A percentile compares a stretch with the other conserved stretches of the same genome.
phyloP scores from a whole-genome alignment of 2,797 vertebrate genomes.

The Triplophysa bombifrons region DNA sequence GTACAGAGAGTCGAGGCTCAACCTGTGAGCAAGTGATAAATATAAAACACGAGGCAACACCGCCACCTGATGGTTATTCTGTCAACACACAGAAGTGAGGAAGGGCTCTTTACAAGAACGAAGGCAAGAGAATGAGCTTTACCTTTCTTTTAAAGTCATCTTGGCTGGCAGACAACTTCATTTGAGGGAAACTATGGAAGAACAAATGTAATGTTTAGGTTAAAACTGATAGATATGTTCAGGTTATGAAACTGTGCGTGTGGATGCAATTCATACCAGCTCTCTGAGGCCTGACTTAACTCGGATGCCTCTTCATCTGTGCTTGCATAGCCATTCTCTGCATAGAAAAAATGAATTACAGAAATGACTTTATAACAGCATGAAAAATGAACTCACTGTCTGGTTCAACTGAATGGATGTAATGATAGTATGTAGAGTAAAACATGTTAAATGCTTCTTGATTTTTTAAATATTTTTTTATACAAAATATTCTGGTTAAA shows the following conservation, averaged over 20 bases:
- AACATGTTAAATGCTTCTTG: too few species aligned
- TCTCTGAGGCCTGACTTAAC: slow-evolving; percentile 90
- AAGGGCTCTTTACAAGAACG: too few species aligned
- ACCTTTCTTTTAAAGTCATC: slow-evolving; percentile 97
- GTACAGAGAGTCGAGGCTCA: slow-evolving; percentile 90
- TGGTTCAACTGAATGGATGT: neutral
- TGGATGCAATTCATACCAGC: slow-evolving; percentile 78
- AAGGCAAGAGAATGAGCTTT: slow-evolving; percentile 21
- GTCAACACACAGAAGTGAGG: neutral
- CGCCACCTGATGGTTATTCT: slow-evolving; percentile 68
- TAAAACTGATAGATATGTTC: neutral
- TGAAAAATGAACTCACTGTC: neutral
- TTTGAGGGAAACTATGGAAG: slow-evolving; percentile 81
- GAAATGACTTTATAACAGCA: neutral
- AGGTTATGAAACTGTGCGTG: neutral
- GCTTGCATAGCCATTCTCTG: slow-evolving; percentile 94
- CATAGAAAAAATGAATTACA: slow-evolving; percentile 2
- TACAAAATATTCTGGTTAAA: too few species aligned
- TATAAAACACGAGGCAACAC: slow-evolving; percentile 43
- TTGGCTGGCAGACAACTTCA: slow-evolving; percentile 96
- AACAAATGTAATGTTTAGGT: neutral
- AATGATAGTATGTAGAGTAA: too few species aligned
- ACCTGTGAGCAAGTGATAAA: slow-evolving; percentile 69
- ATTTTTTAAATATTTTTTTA: too few species aligned
- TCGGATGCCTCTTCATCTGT: slow-evolving; percentile 95